Evolutionary conservation across 2,797 vertebrate species (phyloP).

Genomic region (Arvicola amphibius): DNA sequence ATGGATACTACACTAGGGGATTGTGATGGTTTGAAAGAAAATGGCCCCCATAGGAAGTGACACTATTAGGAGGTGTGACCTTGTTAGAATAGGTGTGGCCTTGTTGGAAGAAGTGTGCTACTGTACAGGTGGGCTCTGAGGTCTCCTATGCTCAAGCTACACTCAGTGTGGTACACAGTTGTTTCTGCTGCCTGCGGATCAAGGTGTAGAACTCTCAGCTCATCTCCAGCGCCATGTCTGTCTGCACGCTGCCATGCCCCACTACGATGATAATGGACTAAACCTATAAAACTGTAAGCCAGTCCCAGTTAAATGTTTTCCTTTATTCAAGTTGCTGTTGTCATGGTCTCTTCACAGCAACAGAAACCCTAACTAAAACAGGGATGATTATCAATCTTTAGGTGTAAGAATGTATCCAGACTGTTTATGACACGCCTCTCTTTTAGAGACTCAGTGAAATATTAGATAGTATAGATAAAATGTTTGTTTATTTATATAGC

Average conservation of each 20-base stretch:
- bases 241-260: accelerated
- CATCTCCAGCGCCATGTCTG: neutral
- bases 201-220: neutral
- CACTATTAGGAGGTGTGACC: neutral
- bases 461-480: neutral
- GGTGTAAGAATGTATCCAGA: neutral
- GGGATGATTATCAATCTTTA: neutral
- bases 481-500: neutral
- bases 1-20: neutral
- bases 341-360: neutral
- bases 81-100: neutral
- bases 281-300: neutral
- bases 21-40: neutral
- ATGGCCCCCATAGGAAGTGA: neutral
- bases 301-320: neutral
- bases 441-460: neutral
- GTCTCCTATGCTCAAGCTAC: neutral
- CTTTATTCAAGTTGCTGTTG: neutral
- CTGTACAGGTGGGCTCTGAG: neutral
- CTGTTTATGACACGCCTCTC: neutral
- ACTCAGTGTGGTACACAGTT: neutral
- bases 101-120: neutral
- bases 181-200: neutral
- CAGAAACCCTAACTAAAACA: neutral
- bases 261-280: neutral